These are phyloP conservation scores for Quadroppia sp. DNA, from an alignment of 2,888 invertebrate genomes.

Conservation along the genomic window DNA sequence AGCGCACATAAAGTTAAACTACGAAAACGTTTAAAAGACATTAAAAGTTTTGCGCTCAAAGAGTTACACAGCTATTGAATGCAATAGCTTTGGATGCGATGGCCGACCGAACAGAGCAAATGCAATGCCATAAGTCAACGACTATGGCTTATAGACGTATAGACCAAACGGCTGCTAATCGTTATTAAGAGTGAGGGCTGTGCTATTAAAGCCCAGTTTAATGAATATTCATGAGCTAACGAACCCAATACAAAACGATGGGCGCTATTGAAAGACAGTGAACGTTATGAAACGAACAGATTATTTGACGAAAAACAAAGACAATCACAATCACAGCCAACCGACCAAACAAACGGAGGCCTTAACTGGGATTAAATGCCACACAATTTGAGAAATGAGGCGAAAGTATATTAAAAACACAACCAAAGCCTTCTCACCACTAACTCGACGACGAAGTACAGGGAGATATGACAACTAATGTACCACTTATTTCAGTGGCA, in stretches of 20 bases:
- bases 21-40: slow-evolving; percentile 31
- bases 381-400: slow-evolving; percentile 31
- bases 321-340: slow-evolving; percentile 10
- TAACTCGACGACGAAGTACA: neutral
- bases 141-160: slow-evolving; percentile 21
- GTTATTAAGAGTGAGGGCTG: slow-evolving; percentile 47
- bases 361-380: slow-evolving; percentile 34
- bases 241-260: slow-evolving; percentile 19
- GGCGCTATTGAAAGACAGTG: neutral
- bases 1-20: slow-evolving; percentile 30
- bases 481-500: slow-evolving; percentile 26
- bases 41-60: slow-evolving; percentile 32
- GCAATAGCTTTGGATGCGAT: neutral
- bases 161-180: slow-evolving; percentile 43
- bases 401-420: slow-evolving; percentile 28
- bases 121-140: slow-evolving; percentile 37
- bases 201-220: slow-evolving; percentile 46
- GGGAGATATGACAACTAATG: neutral
- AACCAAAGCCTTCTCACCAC: neutral
- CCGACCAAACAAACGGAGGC: slow-evolving; percentile 23
- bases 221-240: slow-evolving; percentile 47
- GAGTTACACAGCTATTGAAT: slow-evolving; percentile 22
- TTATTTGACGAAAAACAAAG: slow-evolving; percentile 20
- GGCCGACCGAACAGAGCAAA: slow-evolving; percentile 32
- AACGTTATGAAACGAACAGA: slow-evolving; percentile 24